phyloP scores from a whole-genome alignment of 2,113 vertebrate species.

The Passer montanus region DNA sequence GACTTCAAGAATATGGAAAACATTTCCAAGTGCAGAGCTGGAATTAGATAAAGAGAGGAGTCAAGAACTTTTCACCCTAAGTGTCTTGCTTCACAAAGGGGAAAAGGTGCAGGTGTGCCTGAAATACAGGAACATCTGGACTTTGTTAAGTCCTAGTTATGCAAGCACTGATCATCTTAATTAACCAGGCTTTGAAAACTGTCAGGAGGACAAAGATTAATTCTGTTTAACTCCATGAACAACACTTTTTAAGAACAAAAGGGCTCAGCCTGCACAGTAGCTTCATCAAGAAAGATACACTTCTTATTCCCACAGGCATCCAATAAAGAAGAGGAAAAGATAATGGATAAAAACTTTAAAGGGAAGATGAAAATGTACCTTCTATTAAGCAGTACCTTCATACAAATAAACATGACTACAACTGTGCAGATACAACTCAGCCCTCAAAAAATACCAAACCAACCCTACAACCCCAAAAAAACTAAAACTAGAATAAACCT shows the following conservation, averaged over 20 bases:
- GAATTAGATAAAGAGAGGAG: neutral
- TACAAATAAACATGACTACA: neutral
- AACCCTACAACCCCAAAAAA: neutral
- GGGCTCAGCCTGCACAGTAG: neutral
- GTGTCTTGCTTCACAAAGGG: neutral
- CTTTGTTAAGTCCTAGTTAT: neutral
- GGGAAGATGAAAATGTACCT: neutral
- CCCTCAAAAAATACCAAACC: neutral
- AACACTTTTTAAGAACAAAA: neutral
- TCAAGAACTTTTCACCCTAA: conserved; percentile 32
- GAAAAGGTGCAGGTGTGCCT: neutral
- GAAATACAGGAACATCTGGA: conserved; percentile 44
- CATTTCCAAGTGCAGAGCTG: neutral
- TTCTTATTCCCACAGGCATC: neutral
- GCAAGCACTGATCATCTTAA: neutral
- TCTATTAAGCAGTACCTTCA: neutral
- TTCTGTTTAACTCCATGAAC: neutral
- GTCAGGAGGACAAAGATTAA: conserved; percentile 4
- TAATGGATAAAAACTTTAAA: neutral
- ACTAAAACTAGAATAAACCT: neutral
- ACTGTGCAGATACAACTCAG: neutral
- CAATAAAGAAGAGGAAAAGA: neutral
- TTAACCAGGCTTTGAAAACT: conserved; percentile 6
- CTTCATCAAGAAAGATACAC: neutral
- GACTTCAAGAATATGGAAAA: conserved; percentile 3